Percentiles rank a stretch among this genome's conserved stretches.
phyloP scores from a whole-genome alignment of 2,888 invertebrate genomes.

The Nowickia ferox region DNA sequence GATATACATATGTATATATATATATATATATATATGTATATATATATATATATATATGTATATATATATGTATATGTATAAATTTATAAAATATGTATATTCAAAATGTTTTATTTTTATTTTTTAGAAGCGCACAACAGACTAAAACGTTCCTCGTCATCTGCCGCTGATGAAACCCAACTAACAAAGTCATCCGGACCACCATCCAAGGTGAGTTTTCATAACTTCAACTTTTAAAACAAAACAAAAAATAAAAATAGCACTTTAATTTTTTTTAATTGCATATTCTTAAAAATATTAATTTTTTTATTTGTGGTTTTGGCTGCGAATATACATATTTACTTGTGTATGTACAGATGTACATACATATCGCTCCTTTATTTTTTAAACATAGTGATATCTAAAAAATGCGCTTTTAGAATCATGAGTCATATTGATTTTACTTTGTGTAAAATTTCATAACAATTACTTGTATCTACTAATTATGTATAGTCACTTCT shows the following conservation, averaged over 20 bases:
- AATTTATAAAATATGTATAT: neutral
- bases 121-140: conserved; percentile 78
- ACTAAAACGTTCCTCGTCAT: conserved; percentile 78
- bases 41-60: neutral
- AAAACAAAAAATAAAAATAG: neutral
- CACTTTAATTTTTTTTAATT: neutral
- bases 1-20: too few relatives aligned
- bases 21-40: neutral
- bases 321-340: neutral
- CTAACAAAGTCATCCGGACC: conserved; percentile 78
- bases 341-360: too few relatives aligned
- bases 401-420: too few relatives aligned
- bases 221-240: neutral
- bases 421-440: too few relatives aligned
- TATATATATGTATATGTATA: neutral
- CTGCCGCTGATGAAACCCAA: conserved; percentile 76
- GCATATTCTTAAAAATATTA: neutral
- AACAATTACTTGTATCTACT: too few relatives aligned
- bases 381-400: too few relatives aligned
- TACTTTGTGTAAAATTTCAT: too few relatives aligned
- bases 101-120: conserved; percentile 27
- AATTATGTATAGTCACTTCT: too few relatives aligned
- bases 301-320: neutral
- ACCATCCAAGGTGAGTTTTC: conserved; percentile 78
- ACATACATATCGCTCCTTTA: too few relatives aligned